These are phyloP conservation scores for Jacana jacana DNA, from an alignment of 2,113 vertebrate species.

Conservation along the genomic window DNA sequence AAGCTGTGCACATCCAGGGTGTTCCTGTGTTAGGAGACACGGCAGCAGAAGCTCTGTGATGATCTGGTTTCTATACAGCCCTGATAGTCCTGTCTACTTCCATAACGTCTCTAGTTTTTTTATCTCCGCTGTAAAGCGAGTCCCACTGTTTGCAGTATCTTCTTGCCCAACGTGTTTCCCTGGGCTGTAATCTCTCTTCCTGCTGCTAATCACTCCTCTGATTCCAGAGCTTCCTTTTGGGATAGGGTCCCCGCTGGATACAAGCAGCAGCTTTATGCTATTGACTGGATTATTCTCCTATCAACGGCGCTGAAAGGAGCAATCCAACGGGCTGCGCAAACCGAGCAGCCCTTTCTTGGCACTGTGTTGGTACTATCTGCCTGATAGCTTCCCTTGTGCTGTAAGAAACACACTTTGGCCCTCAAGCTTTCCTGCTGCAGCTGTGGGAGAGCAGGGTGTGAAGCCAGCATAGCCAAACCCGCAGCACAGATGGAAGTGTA, in stretches of 20 bases:
- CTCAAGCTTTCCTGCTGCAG: neutral
- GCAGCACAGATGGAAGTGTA: neutral
- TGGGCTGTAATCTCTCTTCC: conserved; percentile 23
- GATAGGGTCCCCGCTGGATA: neutral
- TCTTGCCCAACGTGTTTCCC: neutral
- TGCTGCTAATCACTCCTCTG: conserved; percentile 17
- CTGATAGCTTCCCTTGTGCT: neutral
- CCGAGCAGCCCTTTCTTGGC: neutral
- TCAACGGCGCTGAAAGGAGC: conserved; percentile 5
- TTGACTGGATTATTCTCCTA: neutral
- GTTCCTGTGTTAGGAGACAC: neutral
- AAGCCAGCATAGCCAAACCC: neutral
- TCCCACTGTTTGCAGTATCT: neutral
- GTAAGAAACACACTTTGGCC: neutral
- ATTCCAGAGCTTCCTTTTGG: conserved; percentile 19
- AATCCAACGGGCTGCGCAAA: neutral
- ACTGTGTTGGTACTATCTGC: neutral
- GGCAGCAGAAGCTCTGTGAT: neutral
- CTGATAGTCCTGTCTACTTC: neutral
- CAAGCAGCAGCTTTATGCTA: neutral
- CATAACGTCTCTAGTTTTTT: neutral
- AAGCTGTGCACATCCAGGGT: neutral
- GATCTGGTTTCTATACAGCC: neutral
- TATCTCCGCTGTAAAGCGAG: neutral
- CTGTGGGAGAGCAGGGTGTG: rapidly evolving